These are phyloP conservation scores for Lasioglossum vierecki DNA, from an alignment of 2,888 invertebrate species.

Conservation along the genomic window DNA sequence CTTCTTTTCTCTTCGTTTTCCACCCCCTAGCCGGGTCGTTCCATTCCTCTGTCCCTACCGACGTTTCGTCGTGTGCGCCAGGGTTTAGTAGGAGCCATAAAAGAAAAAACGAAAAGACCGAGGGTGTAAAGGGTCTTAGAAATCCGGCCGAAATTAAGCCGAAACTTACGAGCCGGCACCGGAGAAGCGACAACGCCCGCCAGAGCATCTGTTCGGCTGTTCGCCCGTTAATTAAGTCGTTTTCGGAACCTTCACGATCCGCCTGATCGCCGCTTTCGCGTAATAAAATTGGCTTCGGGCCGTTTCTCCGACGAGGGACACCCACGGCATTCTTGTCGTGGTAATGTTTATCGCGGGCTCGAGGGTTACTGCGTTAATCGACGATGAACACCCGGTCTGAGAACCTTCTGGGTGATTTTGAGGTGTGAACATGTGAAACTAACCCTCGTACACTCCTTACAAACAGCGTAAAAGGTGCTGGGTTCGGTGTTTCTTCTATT, in stretches of 20 bases:
- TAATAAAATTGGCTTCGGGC: constrained; percentile 36
- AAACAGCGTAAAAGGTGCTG: neutral
- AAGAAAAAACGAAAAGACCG: constrained; percentile 55
- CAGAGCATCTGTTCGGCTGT: constrained; percentile 44
- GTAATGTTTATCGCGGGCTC: neutral
- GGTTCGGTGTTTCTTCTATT: neutral
- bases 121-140: constrained; percentile 55
- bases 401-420: neutral
- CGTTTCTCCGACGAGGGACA: neutral
- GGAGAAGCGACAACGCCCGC: constrained; percentile 32
- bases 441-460: neutral
- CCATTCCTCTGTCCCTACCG: constrained; percentile 25
- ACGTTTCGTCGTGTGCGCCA: constrained; percentile 53
- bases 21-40: neutral
- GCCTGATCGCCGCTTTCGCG: constrained; percentile 41
- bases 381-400: neutral
- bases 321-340: neutral
- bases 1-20: neutral
- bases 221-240: constrained; percentile 52
- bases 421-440: neutral
- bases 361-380: neutral
- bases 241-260: constrained; percentile 37
- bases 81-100: constrained; percentile 61
- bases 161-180: constrained; percentile 49
- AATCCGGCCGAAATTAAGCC: constrained; percentile 64